phyloP scores from a whole-genome alignment of 2,113 vertebrate genomes.

The Micromys minutus region DNA sequence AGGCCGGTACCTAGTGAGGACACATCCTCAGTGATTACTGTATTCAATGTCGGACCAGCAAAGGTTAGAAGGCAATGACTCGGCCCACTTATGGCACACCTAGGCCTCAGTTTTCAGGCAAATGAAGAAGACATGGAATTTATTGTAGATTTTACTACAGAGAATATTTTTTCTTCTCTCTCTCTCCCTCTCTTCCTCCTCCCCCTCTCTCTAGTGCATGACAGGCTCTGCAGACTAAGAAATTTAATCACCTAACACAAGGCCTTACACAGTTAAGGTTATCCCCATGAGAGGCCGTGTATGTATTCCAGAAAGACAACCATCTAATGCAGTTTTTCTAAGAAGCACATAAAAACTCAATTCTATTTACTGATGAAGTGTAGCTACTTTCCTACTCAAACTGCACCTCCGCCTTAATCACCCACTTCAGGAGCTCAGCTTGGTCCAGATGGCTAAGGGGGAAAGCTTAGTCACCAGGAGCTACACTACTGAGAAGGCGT shows the following conservation, averaged over 20 bases:
- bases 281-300: neutral
- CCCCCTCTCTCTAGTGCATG: neutral
- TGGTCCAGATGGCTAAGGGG: neutral
- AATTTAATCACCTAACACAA: neutral
- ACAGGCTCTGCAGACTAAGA: neutral
- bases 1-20: neutral
- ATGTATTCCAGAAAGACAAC: neutral
- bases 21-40: neutral
- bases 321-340: neutral
- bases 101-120: neutral
- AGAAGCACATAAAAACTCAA: neutral
- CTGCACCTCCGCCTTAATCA: neutral
- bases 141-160: neutral
- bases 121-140: neutral
- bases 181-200: neutral
- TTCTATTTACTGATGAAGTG: neutral
- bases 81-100: neutral
- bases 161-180: neutral
- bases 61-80: neutral
- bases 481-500: neutral
- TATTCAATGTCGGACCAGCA: neutral
- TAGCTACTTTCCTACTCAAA: neutral
- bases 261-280: neutral
- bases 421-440: neutral
- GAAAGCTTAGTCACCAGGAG: neutral